Evolutionary conservation across 2,888 invertebrate genomes (phyloP).

Genomic region (Microctonus aethiopoides): DNA sequence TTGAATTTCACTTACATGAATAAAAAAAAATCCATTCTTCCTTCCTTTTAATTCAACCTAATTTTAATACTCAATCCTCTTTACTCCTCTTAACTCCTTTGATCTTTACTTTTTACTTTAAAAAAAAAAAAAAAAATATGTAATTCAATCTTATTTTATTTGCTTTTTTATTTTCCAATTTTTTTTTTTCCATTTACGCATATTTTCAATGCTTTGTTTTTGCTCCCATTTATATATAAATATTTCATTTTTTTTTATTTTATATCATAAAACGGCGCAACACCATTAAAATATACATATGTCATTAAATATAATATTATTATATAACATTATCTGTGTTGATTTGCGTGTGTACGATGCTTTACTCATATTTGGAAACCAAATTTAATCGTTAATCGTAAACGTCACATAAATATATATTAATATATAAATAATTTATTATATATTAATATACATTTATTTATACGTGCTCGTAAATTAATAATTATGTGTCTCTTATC

Average conservation of each 20-base stretch:
- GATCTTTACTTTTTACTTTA: background rate
- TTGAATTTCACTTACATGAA: background rate
- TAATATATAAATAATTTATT: constrained; percentile 40
- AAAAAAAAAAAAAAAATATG: background rate
- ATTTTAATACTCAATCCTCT: background rate
- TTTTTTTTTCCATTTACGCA: constrained; percentile 1
- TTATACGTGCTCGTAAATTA: constrained; percentile 39
- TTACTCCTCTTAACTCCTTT: background rate
- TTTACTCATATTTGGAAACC: constrained; percentile 38
- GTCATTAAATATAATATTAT: constrained; percentile 51
- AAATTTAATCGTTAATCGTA: constrained; percentile 31
- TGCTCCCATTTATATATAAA: background rate
- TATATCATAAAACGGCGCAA: constrained; percentile 21
- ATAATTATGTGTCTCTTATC: constrained; percentile 50
- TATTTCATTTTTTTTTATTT: background rate
- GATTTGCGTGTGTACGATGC: constrained; percentile 52
- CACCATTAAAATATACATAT: constrained; percentile 46
- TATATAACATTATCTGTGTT: constrained; percentile 43
- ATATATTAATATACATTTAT: constrained; percentile 47
- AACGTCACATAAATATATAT: constrained; percentile 27
- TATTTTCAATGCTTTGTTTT: constrained; percentile 9
- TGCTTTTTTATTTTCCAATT: background rate
- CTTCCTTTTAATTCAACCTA: background rate
- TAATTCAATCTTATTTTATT: background rate
- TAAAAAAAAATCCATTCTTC: too few species aligned